These are phyloP conservation scores for Diachrysia chrysitis DNA, from an alignment of 2,888 invertebrate species.

Conservation along the genomic window DNA sequence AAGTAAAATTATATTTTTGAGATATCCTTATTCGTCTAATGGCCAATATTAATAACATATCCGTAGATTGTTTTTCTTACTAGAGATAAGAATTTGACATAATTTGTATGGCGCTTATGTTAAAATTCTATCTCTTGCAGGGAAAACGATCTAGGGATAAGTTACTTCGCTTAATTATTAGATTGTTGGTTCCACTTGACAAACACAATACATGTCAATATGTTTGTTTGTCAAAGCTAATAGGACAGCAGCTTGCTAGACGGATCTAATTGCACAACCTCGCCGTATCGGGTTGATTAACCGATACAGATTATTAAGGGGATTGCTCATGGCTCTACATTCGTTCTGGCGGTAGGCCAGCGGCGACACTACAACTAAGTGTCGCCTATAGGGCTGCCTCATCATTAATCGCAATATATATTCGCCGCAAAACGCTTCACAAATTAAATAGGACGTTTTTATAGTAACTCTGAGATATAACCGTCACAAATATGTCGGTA, in stretches of 20 bases:
- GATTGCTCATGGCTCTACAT: constrained; percentile 83
- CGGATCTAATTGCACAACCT: constrained; percentile 75
- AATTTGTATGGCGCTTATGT: too few relatives aligned
- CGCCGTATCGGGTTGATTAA: constrained; percentile 83
- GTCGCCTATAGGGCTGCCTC: constrained; percentile 53
- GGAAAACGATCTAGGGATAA: too few relatives aligned
- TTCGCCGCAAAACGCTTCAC: constrained; percentile 36
- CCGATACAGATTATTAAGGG: constrained; percentile 84
- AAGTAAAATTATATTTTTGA: too few relatives aligned
- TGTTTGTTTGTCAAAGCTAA: constrained; percentile 55
- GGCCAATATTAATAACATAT: too few relatives aligned
- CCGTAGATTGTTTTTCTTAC: too few relatives aligned
- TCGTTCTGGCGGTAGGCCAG: constrained; percentile 82
- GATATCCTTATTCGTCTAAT: too few relatives aligned
- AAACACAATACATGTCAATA: constrained; percentile 40
- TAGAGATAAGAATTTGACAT: too few relatives aligned
- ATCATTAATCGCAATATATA: constrained; percentile 37
- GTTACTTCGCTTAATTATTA: too few relatives aligned
- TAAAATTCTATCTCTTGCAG: too few relatives aligned
- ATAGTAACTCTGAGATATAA: background rate
- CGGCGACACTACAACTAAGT: constrained; percentile 66
- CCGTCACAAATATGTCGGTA: background rate
- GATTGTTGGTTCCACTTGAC: constrained; percentile 22
- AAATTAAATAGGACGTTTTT: constrained; percentile 7
- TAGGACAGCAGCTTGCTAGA: constrained; percentile 53